Conservation (phyloP, 2,113 vertebrate species). For the Danionella cerebrum region DNA sequence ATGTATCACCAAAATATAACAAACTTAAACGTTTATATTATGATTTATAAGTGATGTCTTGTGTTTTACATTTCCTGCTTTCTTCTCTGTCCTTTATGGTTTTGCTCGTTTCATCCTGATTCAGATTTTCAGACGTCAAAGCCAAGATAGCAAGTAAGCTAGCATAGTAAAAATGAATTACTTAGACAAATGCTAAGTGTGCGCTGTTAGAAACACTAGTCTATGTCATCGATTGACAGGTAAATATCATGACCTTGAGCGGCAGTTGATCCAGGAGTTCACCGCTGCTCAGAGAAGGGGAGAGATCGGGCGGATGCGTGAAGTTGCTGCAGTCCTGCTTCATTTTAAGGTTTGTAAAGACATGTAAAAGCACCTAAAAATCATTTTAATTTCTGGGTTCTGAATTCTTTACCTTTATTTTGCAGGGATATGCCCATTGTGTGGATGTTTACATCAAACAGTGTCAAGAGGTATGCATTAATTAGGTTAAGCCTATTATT, state of each 20-base stretch:
- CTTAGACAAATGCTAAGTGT: not conserved
- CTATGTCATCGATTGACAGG: slow-evolving; percentile 59
- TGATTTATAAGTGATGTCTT: not conserved
- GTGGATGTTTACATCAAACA: slow-evolving; percentile 99
- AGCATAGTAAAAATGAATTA: not conserved
- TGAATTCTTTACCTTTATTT: not conserved
- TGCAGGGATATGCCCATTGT: slow-evolving; percentile 94
- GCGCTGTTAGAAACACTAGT: not conserved
- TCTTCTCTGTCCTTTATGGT: not conserved
- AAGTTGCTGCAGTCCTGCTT: slow-evolving; percentile 93
- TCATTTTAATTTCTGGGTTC: not conserved
- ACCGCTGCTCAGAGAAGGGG: slow-evolving; percentile 86
- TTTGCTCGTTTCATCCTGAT: slow-evolving; percentile 43
- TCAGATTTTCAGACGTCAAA: slow-evolving; percentile 97
- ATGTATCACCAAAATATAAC: no score
- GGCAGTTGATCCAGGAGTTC: slow-evolving; percentile 96
- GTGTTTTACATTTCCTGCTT: not conserved
- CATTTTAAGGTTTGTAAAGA: slow-evolving; percentile 90
- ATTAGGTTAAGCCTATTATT: not conserved
- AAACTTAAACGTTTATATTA: not conserved
- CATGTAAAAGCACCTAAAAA: not conserved
- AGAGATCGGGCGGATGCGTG: slow-evolving; percentile 94
- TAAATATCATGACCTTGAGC: slow-evolving; percentile 98
- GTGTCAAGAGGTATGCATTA: slow-evolving; percentile 85
- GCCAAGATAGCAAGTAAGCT: slow-evolving; percentile 98